phyloP scores from a whole-genome alignment of 2,797 vertebrate genomes.

The Myioborus miniatus region DNA sequence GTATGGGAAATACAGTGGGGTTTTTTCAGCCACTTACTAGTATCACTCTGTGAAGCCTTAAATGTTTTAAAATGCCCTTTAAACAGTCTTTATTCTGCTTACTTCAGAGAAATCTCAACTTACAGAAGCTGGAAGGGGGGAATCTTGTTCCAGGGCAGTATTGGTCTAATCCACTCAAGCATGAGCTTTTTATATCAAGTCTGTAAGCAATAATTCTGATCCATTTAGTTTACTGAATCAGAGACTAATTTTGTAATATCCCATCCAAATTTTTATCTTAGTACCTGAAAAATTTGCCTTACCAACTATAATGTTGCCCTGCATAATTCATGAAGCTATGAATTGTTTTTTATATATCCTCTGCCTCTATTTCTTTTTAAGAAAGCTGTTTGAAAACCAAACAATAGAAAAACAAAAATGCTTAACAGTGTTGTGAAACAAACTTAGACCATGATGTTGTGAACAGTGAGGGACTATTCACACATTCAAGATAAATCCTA shows the following conservation, averaged over 20 bases:
- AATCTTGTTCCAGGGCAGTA: background rate
- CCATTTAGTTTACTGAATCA: conserved; percentile 22
- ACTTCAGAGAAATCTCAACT: background rate
- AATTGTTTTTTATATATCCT: conserved; percentile 33
- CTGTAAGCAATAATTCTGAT: background rate
- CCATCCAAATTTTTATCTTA: background rate
- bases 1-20: accelerated
- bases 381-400: background rate
- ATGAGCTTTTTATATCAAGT: background rate
- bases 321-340: conserved; percentile 45
- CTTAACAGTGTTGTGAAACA: background rate
- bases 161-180: background rate
- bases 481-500: background rate
- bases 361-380: background rate
- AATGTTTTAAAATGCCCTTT: background rate
- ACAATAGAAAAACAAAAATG: background rate
- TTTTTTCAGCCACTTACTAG: background rate
- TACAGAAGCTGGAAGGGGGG: background rate
- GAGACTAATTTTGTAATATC: conserved; percentile 20
- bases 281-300: conserved; percentile 17
- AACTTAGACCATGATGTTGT: background rate
- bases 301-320: background rate
- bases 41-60: background rate
- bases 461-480: background rate
- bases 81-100: background rate